A percentile compares a stretch with the other conserved stretches of the same genome.
Conservation (phyloP, 2,797 vertebrate species). For the Poeciliopsis presidionis region DNA sequence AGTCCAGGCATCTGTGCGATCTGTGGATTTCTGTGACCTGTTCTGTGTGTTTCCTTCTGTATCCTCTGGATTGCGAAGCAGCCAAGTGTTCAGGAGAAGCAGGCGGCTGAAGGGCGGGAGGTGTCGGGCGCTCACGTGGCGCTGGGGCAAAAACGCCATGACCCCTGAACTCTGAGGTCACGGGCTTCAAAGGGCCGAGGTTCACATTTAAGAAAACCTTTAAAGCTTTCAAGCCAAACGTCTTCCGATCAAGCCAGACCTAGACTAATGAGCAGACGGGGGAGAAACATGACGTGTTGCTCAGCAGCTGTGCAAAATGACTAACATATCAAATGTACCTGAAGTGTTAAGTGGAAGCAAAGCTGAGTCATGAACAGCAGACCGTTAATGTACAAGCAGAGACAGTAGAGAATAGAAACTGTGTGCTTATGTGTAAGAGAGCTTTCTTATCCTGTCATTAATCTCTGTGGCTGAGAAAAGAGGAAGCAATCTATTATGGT, state of each 20-base stretch:
- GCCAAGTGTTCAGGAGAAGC: constrained; percentile 5
- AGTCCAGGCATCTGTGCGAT: constrained; percentile 11
- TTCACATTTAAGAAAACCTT: constrained; percentile 37
- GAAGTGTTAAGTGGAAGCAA: constrained; percentile 17
- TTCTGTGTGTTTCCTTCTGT: constrained; percentile 9
- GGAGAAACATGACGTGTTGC: neutral
- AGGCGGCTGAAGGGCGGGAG: constrained; percentile 17
- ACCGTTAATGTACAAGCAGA: constrained; percentile 27
- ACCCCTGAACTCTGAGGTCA: constrained; percentile 65
- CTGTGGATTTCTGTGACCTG: constrained; percentile 33
- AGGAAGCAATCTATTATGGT: constrained; percentile 69
- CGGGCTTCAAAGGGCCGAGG: constrained; percentile 68
- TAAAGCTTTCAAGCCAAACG: constrained; percentile 32
- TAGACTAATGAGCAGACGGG: constrained; percentile 37
- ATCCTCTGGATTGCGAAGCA: constrained; percentile 19
- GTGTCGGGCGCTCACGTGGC: constrained; percentile 67
- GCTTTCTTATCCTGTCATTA: constrained; percentile 52
- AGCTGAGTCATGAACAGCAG: constrained; percentile 33
- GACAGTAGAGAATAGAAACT: constrained; percentile 42
- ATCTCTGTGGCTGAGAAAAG: constrained; percentile 52
- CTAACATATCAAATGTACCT: constrained; percentile 25
- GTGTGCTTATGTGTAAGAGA: constrained; percentile 2
- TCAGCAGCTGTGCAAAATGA: constrained; percentile 13
- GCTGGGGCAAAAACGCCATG: constrained; percentile 60
- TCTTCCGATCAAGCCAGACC: constrained; percentile 28